Percentiles rank a stretch among this genome's conserved stretches.
phyloP scores from a whole-genome alignment of 2,113 vertebrate species.

The Vidua chalybeata region DNA sequence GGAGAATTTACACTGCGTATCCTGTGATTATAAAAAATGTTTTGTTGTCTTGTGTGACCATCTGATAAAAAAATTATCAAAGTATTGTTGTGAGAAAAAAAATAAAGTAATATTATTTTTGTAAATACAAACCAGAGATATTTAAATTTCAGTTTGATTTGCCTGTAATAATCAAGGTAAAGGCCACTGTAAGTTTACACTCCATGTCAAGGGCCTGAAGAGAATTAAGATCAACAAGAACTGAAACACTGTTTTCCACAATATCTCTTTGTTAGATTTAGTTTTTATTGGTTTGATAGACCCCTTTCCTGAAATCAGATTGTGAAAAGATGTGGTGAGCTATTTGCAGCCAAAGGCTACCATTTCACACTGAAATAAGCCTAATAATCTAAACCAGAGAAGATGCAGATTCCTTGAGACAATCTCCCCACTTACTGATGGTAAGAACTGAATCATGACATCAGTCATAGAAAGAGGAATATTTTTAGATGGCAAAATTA shows the following conservation, averaged over 20 bases:
- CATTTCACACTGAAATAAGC: not conserved
- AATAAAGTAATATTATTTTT: not conserved
- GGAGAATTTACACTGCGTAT: not conserved
- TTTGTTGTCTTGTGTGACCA: not conserved
- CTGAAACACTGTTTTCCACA: not conserved
- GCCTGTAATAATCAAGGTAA: not conserved
- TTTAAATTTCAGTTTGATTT: not conserved
- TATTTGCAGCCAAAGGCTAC: not conserved
- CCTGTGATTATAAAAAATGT: not conserved
- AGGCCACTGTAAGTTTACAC: not conserved
- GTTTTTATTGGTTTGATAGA: not conserved
- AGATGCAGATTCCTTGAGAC: not conserved
- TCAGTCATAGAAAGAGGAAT: not conserved
- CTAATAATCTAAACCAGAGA: not conserved
- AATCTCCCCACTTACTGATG: not conserved
- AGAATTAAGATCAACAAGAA: not conserved
- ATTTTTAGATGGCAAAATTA: not conserved
- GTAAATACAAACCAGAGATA: not conserved
- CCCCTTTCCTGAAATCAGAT: not conserved
- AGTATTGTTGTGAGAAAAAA: not conserved
- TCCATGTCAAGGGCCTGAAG: not conserved
- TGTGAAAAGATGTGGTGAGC: not conserved
- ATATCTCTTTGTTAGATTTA: not conserved
- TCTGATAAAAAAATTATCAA: not conserved
- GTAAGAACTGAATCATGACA: accelerated